Base-by-base conservation (phyloP, 2,797 vertebrate genomes). In the Heterohyrax brucei region DNA sequence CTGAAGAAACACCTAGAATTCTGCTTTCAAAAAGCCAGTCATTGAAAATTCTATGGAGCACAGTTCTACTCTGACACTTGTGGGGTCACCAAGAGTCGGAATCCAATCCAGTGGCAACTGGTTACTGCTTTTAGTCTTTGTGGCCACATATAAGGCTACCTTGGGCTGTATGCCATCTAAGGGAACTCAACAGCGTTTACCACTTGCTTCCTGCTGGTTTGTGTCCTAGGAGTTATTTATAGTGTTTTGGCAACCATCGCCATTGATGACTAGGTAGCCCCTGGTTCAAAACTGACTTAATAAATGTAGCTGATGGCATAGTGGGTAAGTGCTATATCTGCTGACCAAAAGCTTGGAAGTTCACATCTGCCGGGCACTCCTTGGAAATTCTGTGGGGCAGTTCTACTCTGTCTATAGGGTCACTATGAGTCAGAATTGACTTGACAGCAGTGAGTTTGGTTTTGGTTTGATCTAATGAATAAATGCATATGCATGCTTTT, bases 401-500 rank as follows among this genome's bases (percentile, higher is more conserved):
- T 39, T 39, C 39, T 39, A 39, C 39, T 39, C 39, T 39, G 39
- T 39, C 39, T 39, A 39, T 39, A 39, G 39, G 39, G 39, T 39
- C 39, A 39, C 39, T 39, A 39, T 39, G 39, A 39, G 39, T 39
- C 39, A 39, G 39, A 39, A 39, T 39, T 39, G 39, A 39, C 39
- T 39, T 39, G 39, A 39, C 39, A 39, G 39, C 39, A 39, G 39
- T 39, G 39, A 3, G 39, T 39, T 39, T 39, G 39, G 39, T 39
- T 39, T 39, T 39, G 39, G 39, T 39, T 39, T 39, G 39, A 39
- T 39, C 39, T 39, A 76, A 24, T 64, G 33, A 72, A 19, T 46
- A 22, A 50, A 48, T 19, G 62, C 0, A 0, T 4, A 1, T 3
- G 5, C 28, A 4, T 16, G 0, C 18, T 84, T 68, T 84, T 12